Evolutionary conservation across 2,797 vertebrate genomes (phyloP).

Genomic region (Sebastes taczanowskii): DNA sequence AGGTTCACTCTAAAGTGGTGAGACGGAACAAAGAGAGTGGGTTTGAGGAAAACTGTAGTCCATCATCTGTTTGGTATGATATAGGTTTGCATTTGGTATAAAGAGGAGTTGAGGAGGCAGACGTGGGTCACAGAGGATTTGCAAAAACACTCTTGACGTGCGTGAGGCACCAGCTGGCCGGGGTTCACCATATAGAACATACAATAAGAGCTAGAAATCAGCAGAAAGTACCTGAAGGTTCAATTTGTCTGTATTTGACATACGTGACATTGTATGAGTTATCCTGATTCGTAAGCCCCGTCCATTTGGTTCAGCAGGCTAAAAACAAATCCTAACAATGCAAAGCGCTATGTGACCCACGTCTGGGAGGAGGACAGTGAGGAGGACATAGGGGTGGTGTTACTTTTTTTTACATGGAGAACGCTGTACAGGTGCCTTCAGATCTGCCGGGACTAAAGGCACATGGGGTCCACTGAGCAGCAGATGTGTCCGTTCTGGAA

Average conservation of each 20-base stretch:
- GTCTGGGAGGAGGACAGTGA: constrained; percentile 65
- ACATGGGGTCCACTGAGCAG: constrained; percentile 99
- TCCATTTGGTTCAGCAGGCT: constrained; percentile 51
- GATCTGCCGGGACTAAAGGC: constrained; percentile 91
- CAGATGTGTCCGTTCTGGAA: constrained; percentile 95
- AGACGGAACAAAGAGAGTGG: constrained; percentile 65
- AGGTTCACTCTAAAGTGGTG: constrained; percentile 58
- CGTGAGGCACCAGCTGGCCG: constrained; percentile 35
- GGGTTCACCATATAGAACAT: constrained; percentile 24
- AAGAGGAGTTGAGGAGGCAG: constrained; percentile 76
- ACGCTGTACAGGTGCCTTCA: constrained; percentile 82
- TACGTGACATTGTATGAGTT: constrained; percentile 16
- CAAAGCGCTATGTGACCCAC: constrained; percentile 63
- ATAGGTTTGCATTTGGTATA: constrained; percentile 89
- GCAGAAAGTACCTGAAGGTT: constrained; percentile 52
- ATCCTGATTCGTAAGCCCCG: constrained; percentile 33
- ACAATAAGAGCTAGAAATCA: constrained; percentile 36
- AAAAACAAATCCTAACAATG: constrained; percentile 43
- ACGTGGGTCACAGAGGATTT: constrained; percentile 56
- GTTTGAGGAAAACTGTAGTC: constrained; percentile 64
- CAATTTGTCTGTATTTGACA: constrained; percentile 36
- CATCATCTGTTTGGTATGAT: constrained; percentile 83
- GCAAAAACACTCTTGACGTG: constrained; percentile 21
- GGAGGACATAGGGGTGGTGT: constrained; percentile 60
- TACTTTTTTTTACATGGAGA: constrained; percentile 77